Conservation (phyloP, 2,797 vertebrate genomes). For the Acanthornis magna region DNA sequence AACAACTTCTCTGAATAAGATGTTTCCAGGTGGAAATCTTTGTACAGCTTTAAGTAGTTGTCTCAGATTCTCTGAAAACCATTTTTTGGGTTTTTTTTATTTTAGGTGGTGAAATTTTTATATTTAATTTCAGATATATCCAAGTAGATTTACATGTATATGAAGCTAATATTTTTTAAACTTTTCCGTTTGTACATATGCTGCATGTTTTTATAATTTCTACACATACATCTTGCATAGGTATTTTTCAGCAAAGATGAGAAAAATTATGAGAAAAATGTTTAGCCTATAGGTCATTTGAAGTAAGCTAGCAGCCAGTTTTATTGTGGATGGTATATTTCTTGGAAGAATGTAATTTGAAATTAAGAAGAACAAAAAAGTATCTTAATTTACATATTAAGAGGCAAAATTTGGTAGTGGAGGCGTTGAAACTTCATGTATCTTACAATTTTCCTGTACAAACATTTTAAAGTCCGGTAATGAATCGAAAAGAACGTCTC, state of each 20-base stretch:
- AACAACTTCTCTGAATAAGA: constrained; percentile 66
- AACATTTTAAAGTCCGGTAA: constrained; percentile 64
- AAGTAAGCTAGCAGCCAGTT: constrained; percentile 62
- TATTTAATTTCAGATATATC: constrained; percentile 82
- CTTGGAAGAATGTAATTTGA: constrained; percentile 73
- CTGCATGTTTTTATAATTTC: constrained; percentile 83
- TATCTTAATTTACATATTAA: constrained; percentile 53
- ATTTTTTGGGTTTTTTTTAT: constrained; percentile 63
- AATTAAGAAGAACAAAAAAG: constrained; percentile 31
- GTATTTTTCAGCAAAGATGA: constrained; percentile 75
- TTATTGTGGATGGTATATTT: constrained; percentile 67
- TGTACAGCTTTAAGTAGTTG: constrained; percentile 81
- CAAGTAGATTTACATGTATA: constrained; percentile 84
- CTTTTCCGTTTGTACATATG: constrained; percentile 82
- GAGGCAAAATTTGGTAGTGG: constrained; percentile 53
- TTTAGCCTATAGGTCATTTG: constrained; percentile 61
- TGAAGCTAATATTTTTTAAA: constrained; percentile 85
- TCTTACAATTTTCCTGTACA: constrained; percentile 62
- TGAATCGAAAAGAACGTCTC: constrained; percentile 56
- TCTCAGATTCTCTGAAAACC: constrained; percentile 78
- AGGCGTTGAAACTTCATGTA: constrained; percentile 49
- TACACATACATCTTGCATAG: constrained; percentile 72
- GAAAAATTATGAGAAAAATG: constrained; percentile 60
- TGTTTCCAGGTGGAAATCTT: constrained; percentile 78
- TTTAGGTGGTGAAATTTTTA: constrained; percentile 80